Conservation (phyloP, 30 jellyfish, hydroid and myxozoan species). For the Turritopsis dohrnii region DNA sequence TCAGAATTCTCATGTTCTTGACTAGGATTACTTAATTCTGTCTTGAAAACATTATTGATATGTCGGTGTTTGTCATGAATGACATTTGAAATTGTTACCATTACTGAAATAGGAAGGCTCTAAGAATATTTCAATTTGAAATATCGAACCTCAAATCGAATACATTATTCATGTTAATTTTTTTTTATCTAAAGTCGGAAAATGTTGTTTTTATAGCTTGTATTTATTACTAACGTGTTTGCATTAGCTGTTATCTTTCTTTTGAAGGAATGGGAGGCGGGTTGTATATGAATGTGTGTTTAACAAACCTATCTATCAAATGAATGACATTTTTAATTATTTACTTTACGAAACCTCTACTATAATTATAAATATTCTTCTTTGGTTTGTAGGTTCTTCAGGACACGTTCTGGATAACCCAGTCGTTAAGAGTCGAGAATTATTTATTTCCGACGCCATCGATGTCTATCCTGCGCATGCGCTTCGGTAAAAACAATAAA, state of each 20-base stretch:
- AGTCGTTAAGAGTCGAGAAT: constrained; percentile 85
- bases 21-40: too few species aligned
- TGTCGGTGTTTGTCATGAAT: too few species aligned
- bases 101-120: too few species aligned
- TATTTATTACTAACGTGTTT: background rate
- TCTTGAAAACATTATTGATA: too few species aligned
- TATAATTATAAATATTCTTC: background rate
- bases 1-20: too few species aligned
- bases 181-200: background rate
- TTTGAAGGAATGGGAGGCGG: background rate
- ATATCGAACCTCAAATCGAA: too few species aligned
- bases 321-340: background rate
- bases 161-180: background rate
- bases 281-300: background rate
- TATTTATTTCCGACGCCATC: constrained; percentile 89
- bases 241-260: background rate
- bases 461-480: constrained; percentile 93
- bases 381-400: constrained; percentile 39
- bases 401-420: constrained; percentile 93
- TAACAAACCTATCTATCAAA: background rate
- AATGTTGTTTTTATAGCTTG: background rate
- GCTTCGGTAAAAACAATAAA: constrained; percentile 50
- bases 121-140: too few species aligned
- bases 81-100: too few species aligned
- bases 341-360: background rate